Percentiles rank a stretch among this genome's conserved stretches.
Conservation (phyloP, 2,113 vertebrate genomes). For the Solea solea region DNA sequence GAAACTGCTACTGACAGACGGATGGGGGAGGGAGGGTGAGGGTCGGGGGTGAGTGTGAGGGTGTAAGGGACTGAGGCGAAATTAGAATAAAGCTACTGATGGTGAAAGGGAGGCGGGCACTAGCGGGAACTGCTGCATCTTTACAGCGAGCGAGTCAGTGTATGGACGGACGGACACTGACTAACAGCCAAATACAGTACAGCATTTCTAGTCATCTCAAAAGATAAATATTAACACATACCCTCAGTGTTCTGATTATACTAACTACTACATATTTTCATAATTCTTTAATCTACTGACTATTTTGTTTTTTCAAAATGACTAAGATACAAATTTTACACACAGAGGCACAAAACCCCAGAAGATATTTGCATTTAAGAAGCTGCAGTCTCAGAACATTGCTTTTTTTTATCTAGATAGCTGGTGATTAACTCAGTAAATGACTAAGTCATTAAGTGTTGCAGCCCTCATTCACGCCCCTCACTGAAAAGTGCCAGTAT, state of each 20-base stretch:
- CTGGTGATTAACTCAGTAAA: too few relatives aligned
- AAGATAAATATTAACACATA: not conserved
- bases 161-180: not conserved
- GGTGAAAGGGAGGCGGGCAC: conserved; percentile 28
- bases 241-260: not conserved
- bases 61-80: conserved; percentile 41
- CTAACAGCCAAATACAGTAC: conserved; percentile 15
- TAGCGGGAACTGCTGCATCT: conserved; percentile 27
- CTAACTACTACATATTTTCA: not conserved
- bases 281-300: too few relatives aligned
- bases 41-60: conserved; percentile 2
- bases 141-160: conserved; percentile 19
- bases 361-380: too few relatives aligned
- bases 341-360: too few relatives aligned
- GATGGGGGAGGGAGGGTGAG: conserved; percentile 29
- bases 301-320: not conserved
- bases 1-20: conserved; percentile 63
- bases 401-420: too few relatives aligned
- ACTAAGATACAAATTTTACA: too few relatives aligned
- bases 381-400: not conserved
- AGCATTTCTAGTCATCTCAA: conserved; percentile 1
- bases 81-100: conserved; percentile 34
- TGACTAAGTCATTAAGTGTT: too few relatives aligned
- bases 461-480: too few relatives aligned
- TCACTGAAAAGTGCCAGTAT: not conserved